A percentile compares a stretch with the other conserved stretches of the same genome.
Evolutionary conservation across 2,797 vertebrate species (phyloP).

Genomic region (Lutjanus argentimaculatus): DNA sequence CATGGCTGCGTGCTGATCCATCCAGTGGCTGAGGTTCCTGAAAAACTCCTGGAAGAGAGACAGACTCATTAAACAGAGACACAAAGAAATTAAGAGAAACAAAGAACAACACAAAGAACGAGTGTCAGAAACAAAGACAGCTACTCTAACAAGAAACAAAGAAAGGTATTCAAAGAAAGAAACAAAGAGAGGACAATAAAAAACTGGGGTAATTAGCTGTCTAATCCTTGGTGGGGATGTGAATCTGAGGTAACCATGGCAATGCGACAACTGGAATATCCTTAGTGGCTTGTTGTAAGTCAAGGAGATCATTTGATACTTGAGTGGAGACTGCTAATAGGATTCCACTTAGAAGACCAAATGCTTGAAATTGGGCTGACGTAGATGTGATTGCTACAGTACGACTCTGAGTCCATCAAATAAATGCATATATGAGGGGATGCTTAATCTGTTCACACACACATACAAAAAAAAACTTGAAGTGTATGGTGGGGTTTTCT

Average conservation of each 20-base stretch:
- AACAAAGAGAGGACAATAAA: slow-evolving; percentile 72
- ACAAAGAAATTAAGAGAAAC: slow-evolving; percentile 59
- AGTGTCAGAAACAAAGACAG: slow-evolving; percentile 58
- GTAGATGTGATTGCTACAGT: slow-evolving; percentile 34
- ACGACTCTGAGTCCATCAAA: slow-evolving; percentile 48
- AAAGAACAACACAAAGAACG: slow-evolving; percentile 59
- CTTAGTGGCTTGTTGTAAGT: slow-evolving; percentile 72
- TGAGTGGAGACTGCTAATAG: slow-evolving; percentile 67
- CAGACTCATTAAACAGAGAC: slow-evolving; percentile 38
- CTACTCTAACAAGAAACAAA: slow-evolving; percentile 70
- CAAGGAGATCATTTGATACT: slow-evolving; percentile 75
- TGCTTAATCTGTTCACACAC: slow-evolving; percentile 23
- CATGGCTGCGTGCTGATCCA: slow-evolving; percentile 96
- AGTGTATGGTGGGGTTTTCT: neutral
- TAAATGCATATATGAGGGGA: slow-evolving; percentile 16
- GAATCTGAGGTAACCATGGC: slow-evolving; percentile 79
- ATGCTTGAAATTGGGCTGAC: slow-evolving; percentile 54
- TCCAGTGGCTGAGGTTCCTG: slow-evolving; percentile 94
- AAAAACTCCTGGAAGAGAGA: slow-evolving; percentile 92
- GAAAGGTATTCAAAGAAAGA: slow-evolving; percentile 64
- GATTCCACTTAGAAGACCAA: slow-evolving; percentile 58
- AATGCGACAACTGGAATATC: slow-evolving; percentile 72
- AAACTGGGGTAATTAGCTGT: slow-evolving; percentile 83
- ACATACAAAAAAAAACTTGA: neutral
- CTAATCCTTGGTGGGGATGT: slow-evolving; percentile 78